These are phyloP conservation scores for Sorex fumeus DNA, from an alignment of 2,113 vertebrate genomes.

Conservation along the genomic window DNA sequence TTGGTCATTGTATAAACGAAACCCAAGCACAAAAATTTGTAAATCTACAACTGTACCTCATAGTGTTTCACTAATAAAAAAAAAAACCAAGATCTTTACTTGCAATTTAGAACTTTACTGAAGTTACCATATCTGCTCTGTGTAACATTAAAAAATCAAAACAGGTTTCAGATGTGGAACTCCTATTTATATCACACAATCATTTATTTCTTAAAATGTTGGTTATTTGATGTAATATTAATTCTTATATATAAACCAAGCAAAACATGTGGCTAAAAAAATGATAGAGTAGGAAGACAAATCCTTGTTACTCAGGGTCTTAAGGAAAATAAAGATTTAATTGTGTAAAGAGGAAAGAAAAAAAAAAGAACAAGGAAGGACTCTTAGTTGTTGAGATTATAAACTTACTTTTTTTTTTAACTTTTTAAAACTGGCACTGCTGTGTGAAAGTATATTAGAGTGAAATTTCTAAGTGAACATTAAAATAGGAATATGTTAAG, in stretches of 20 bases:
- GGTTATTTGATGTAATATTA: background rate
- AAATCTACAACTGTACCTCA: too few species aligned
- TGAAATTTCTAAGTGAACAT: constrained; percentile 45
- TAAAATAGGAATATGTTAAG: constrained; percentile 21
- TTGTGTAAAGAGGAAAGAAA: too few species aligned
- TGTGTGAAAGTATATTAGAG: background rate
- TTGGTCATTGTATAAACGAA: too few species aligned
- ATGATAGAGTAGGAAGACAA: too few species aligned
- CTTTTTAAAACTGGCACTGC: background rate
- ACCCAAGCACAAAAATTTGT: too few species aligned
- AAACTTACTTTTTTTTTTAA: constrained; percentile 41
- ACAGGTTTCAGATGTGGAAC: background rate
- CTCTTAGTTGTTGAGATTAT: constrained; percentile 45
- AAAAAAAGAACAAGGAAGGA: too few species aligned
- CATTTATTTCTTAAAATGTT: constrained; percentile 3
- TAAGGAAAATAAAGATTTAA: too few species aligned
- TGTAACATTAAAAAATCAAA: background rate
- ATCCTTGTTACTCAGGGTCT: too few species aligned
- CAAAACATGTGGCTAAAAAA: too few species aligned
- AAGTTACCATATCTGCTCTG: background rate
- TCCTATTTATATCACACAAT: background rate
- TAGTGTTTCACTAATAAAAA: too few species aligned
- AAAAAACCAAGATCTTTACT: background rate
- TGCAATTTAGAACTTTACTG: background rate
- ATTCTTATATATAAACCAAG: too few species aligned